Evolutionary conservation across 2,113 vertebrate genomes (phyloP), one percentile per base, ranked within the genome.

Genomic region (Vulpes lagopus): DNA sequence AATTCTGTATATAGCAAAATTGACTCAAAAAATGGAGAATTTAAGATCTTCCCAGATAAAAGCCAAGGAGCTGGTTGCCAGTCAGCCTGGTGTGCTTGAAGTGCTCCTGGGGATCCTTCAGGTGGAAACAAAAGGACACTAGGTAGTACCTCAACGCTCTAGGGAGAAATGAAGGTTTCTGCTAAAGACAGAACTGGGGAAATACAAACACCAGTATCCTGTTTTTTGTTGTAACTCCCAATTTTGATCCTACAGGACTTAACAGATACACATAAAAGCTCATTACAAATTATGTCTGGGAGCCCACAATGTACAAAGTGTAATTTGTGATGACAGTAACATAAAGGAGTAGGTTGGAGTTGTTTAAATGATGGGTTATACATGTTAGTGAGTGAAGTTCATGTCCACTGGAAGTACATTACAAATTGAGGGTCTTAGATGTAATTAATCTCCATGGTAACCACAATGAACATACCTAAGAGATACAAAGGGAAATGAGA

Each of bases 201-300:
- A 2, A n/a, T 1, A 1, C 23, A 0, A 8, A 7, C 1, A 3
- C 8, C 38, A 23, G 69, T 38, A 2, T 6, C 2, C 23, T 4
- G 2, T 8, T 51, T 25, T 25, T 0, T 38, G 59, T 19, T 1
- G 6, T 11, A 22, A 12, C 38, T 35, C 57, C 57, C 38, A 17
- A 30, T 60, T 23, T 51, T 22, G 49, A 3, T 62, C 32, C 20
- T 4, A 1, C 5, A 1, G 38, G 71, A 32, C 30, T 60, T 32
- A 5, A 15, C 59, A 43, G 55, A 10, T 71, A 59, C 5, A 25
- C 17, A 3, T 2, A 27, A 73, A 15, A 16, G 10, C 8, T 8
- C 2, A 9, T 30, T 1, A 15, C 16, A 32, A 8, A 15, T 14
- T 11, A 4, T 0, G 8, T 11, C 1, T 0, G 0, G 60, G 38